A percentile compares a stretch with the other conserved stretches of the same genome.
Conservation (phyloP, 1,140 invertebrate species). For the Periplaneta americana region DNA sequence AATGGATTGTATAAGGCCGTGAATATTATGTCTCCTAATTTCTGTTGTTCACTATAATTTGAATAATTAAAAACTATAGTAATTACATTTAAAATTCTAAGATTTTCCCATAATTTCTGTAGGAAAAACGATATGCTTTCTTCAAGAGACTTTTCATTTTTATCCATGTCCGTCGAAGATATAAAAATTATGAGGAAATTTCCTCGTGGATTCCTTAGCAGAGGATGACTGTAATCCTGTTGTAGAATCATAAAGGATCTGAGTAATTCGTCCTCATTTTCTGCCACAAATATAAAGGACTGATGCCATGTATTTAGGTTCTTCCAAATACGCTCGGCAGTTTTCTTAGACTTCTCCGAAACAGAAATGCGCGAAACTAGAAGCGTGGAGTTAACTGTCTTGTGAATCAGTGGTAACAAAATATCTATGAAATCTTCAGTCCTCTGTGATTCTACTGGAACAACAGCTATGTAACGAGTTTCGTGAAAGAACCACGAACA, state of each 20-base stretch:
- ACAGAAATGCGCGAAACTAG: not conserved
- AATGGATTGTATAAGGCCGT: not conserved
- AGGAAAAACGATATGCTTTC: not conserved
- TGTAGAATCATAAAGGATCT: not conserved
- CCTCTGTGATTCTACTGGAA: not conserved
- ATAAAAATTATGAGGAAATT: not conserved
- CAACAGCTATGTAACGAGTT: not conserved
- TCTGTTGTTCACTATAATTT: not conserved
- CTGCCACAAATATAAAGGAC: not conserved
- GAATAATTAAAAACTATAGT: not conserved
- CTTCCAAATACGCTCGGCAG: not conserved
- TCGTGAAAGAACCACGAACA: not conserved
- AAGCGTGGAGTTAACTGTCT: not conserved
- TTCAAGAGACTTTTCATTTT: not conserved
- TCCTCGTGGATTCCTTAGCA: not conserved
- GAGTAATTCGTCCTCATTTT: not conserved
- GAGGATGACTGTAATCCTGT: not conserved
- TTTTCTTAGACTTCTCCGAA: not conserved
- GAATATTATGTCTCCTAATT: not conserved
- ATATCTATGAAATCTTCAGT: not conserved
- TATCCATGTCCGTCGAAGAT: not conserved
- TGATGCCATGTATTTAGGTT: not conserved
- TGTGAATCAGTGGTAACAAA: not conserved
- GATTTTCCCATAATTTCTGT: not conserved
- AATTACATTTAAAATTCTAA: not conserved